A percentile compares a stretch with the other conserved stretches of the same genome.
These are phyloP conservation scores for Epinotia demarniana DNA, from an alignment of 2,888 invertebrate genomes.

Conservation along the genomic window DNA sequence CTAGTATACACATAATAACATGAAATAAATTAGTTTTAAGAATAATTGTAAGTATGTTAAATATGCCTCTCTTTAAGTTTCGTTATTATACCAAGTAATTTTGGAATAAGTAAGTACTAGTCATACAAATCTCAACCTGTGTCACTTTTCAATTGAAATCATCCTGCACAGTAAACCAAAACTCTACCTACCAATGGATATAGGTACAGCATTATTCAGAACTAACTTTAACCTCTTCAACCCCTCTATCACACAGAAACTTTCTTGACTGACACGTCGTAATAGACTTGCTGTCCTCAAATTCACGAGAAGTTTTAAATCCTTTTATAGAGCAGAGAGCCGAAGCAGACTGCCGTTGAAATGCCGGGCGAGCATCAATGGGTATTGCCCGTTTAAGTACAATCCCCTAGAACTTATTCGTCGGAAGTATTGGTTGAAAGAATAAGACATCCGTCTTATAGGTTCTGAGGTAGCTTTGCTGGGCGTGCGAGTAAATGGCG, in stretches of 20 bases:
- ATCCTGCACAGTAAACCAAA: neutral
- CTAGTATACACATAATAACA: neutral
- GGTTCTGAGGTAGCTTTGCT: constrained; percentile 14
- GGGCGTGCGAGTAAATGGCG: constrained; percentile 27
- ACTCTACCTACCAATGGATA: constrained; percentile 7
- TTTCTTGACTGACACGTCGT: constrained; percentile 53
- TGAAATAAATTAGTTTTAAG: too few species aligned
- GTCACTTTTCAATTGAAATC: neutral
- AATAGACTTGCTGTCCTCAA: constrained; percentile 64
- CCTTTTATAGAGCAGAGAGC: constrained; percentile 78
- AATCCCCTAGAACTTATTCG: constrained; percentile 46
- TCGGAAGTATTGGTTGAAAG: constrained; percentile 21
- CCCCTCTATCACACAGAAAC: constrained; percentile 30
- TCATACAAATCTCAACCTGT: neutral
- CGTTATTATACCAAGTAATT: neutral
- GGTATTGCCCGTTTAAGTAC: constrained; percentile 82
- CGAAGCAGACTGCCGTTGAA: constrained; percentile 77
- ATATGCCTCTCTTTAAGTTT: neutral
- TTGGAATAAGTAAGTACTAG: neutral
- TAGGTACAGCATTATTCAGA: constrained; percentile 1
- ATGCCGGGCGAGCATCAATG: constrained; percentile 81
- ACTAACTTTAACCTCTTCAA: constrained; percentile 27
- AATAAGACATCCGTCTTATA: constrained; percentile 23
- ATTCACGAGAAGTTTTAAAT: constrained; percentile 72
- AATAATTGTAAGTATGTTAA: too few species aligned